Conservation (phyloP, 1,140 invertebrate species). For the Drosophila jambulina region DNA sequence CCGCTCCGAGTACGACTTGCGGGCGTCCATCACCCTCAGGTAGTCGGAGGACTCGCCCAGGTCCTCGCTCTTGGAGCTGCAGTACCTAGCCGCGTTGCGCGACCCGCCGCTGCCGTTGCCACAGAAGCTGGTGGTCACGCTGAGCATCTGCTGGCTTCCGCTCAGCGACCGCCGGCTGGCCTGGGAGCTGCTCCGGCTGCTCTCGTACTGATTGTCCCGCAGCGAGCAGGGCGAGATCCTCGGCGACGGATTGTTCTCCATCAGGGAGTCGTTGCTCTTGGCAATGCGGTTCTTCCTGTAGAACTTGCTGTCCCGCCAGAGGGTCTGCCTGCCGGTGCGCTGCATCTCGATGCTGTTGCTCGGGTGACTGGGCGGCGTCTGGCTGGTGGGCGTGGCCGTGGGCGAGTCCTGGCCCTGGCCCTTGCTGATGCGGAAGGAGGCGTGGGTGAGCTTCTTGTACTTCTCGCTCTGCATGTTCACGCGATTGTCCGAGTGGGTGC, state of each 20-base stretch:
- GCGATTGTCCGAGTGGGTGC: conserved; percentile 84
- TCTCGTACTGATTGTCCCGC: conserved; percentile 81
- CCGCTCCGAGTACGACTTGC: conserved; percentile 82
- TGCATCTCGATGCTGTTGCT: conserved; percentile 66
- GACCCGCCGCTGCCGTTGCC: conserved; percentile 38
- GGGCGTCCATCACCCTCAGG: conserved; percentile 77
- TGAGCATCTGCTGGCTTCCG: conserved; percentile 73
- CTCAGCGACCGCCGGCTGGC: conserved; percentile 67
- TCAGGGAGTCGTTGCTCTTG: conserved; percentile 83
- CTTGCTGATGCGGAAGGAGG: conserved; percentile 82
- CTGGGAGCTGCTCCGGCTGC: conserved; percentile 67
- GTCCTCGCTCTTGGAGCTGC: conserved; percentile 83
- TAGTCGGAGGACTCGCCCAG: conserved; percentile 75
- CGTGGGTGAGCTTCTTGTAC: conserved; percentile 83
- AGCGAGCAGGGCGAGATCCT: conserved; percentile 75
- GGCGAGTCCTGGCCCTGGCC: conserved; percentile 62
- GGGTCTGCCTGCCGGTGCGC: conserved; percentile 67
- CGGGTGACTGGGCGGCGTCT: conserved; percentile 56
- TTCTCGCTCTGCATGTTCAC: conserved; percentile 84
- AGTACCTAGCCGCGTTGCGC: conserved; percentile 59
- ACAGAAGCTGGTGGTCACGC: conserved; percentile 79
- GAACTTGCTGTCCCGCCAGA: conserved; percentile 84
- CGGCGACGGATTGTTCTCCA: conserved; percentile 78
- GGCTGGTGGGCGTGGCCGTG: conserved; percentile 40
- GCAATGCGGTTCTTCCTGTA: conserved; percentile 84